Percentiles rank a stretch among this genome's conserved stretches.
Evolutionary conservation across 2,113 vertebrate genomes (phyloP).

Genomic region (Pontoporia blainvillei): DNA sequence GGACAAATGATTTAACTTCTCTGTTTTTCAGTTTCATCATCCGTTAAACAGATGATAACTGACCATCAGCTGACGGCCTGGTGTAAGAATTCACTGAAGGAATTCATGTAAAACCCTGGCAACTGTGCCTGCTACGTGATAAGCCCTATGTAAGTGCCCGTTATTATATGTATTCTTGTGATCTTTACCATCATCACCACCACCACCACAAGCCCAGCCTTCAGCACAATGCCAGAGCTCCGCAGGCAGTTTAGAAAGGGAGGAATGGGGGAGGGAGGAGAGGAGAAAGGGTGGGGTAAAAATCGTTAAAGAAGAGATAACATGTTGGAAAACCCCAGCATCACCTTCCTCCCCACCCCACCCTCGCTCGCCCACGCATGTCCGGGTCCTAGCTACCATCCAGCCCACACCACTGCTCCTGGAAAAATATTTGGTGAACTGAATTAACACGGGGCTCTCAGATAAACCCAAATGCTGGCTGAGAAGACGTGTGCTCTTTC

Average conservation of each 20-base stretch:
- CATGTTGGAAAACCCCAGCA: not conserved
- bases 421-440: not conserved
- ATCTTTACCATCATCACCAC: not conserved
- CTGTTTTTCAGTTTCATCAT: not conserved
- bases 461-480: not conserved
- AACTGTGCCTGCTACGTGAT: fast-evolving
- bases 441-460: not conserved
- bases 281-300: not conserved
- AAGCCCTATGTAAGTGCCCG: not conserved
- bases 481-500: not conserved
- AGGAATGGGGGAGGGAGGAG: not conserved
- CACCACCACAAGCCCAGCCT: not conserved
- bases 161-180: no score
- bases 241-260: not conserved
- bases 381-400: not conserved
- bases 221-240: not conserved
- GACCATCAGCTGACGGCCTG: not conserved
- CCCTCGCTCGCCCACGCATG: fast-evolving
- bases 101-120: not conserved
- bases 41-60: not conserved
- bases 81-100: not conserved
- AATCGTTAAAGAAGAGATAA: not conserved
- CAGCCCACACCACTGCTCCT: not conserved
- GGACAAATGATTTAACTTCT: not conserved
- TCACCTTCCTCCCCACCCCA: not conserved